Base-by-base conservation (phyloP, 2,113 vertebrate species). In the Vulpes lagopus region DNA sequence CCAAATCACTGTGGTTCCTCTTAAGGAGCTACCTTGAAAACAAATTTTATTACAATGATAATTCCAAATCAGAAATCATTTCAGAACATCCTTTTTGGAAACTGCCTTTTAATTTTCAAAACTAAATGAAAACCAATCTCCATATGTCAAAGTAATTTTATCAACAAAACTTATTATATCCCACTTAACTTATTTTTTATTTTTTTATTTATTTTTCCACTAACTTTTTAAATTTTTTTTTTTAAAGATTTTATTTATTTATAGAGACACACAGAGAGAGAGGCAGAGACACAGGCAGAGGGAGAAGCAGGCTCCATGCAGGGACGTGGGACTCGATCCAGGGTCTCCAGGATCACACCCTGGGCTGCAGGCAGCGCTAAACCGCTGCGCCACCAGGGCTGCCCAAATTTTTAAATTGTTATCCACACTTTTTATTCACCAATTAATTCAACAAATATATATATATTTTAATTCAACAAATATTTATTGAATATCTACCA, bases 21-120 rank as follows among this genome's bases (percentile, higher is more conserved):
- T 20, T 23, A 84, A 91, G 82, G 53, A 94, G 20, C 59, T 38
- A 73, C 16, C 38, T 20, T 78, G n/a, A 86, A n/a, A 67, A 11
- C 20, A 25, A 12, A 25, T 53, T 9, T 85, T 62, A 78, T 38
- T 81, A 67, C 5, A 95, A 57, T 17, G 12, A 57, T 22, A 73
- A 94, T 81, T 96, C 53, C 38, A 22, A 95, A 53, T 49, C 78
- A 89, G 53, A 74, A 62, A 64, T 88, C 8, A 53, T 62, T 96
- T 93, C 74, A 53, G 20, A 91, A 89, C 67, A 51, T 51, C 23
- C 60, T 81, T 95, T 74, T 67, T 82, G 87, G 51, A 88, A 94
- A 67, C n/a, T 88, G 30, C 91, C 15, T 95, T 89, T 87, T 74
- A 22, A 60, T 92, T 93, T 98, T 85, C 81, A 89, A 96, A 87